Evolutionary conservation across 2,113 vertebrate genomes (phyloP), one percentile per base, ranked within the genome.

Genomic region (Alethe diademata): DNA sequence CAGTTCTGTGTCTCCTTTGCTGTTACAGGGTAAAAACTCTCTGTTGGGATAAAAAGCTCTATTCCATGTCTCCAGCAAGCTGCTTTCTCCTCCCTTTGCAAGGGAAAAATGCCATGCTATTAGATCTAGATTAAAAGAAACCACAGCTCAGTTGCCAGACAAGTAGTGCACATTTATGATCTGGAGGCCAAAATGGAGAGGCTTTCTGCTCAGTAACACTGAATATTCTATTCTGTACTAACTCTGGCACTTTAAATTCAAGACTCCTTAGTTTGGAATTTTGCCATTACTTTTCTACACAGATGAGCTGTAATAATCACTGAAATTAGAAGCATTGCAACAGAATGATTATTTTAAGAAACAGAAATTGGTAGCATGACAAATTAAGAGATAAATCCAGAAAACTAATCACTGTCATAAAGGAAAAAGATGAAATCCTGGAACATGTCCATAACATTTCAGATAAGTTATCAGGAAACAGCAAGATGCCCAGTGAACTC

Each of bases 361-460:
- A 56, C 64, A 74, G 60, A 89, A 93, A 92, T 65, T 75, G 73
- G 61, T 67, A 87, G 48, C 36, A 33, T 35, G 70, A 81, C 48
- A 93, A 92, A 92, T 92, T 43, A 84, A 66, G 62, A 92, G 31
- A 95, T 71, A 94, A 89, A 67, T 42, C 28, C 42, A 74, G 69
- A 91, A 61, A 92, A 78, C 23, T 42, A 87, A 93, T 91, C 85
- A 93, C 22, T 43, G 8, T 53, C 48, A 25, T 76, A 69, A 87
- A 88, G n/a, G 18, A 54, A 53, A 90, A 76, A 82, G 40, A 93
- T 48, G 2, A 78, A 92, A 57, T 72, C 29, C 75, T 82, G n/a
- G 50, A 88, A 8, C 19, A 69, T 2, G 25, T 16, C 78, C 40
- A 9, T 48, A 69, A 72, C 19, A 51, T 72, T 91, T 78, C 78